Evolutionary conservation across 2,888 invertebrate genomes (phyloP).

Genomic region (Eupsilia transversa): DNA sequence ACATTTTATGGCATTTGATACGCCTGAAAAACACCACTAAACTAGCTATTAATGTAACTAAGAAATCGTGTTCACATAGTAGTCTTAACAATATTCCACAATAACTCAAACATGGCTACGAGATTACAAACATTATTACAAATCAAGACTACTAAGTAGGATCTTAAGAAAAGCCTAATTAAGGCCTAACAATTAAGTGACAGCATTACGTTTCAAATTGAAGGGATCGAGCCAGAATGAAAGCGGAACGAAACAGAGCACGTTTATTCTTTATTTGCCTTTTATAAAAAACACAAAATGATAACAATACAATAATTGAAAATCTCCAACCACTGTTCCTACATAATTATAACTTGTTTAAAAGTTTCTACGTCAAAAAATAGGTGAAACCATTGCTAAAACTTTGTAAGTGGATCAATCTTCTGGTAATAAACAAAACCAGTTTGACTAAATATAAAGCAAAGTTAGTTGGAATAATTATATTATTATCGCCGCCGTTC

Average conservation of each 20-base stretch:
- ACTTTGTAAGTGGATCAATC: not conserved
- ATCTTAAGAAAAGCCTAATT: slow-evolving; percentile 32
- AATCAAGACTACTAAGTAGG: slow-evolving; percentile 34
- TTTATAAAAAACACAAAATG: not conserved
- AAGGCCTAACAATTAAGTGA: slow-evolving; percentile 24
- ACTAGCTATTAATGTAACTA: not conserved
- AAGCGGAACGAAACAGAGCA: not conserved
- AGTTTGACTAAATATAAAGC: not conserved
- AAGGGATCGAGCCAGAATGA: not conserved
- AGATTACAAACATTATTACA: slow-evolving; percentile 27
- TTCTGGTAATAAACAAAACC: not conserved
- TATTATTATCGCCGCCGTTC: too few relatives aligned
- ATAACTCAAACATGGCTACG: slow-evolving; percentile 1
- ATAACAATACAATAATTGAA: not conserved
- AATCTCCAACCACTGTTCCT: too few relatives aligned
- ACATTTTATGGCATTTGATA: not conserved
- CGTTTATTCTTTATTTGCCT: not conserved
- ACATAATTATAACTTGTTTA: not conserved
- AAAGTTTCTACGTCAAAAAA: not conserved
- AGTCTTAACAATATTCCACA: not conserved
- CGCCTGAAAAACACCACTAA: not conserved
- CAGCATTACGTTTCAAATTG: slow-evolving; percentile 12
- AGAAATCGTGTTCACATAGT: not conserved
- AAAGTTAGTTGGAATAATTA: not conserved
- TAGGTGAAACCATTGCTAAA: not conserved